These are phyloP conservation scores for Gymnodraco acuticeps DNA, from an alignment of 2,797 vertebrate genomes.

Conservation along the genomic window DNA sequence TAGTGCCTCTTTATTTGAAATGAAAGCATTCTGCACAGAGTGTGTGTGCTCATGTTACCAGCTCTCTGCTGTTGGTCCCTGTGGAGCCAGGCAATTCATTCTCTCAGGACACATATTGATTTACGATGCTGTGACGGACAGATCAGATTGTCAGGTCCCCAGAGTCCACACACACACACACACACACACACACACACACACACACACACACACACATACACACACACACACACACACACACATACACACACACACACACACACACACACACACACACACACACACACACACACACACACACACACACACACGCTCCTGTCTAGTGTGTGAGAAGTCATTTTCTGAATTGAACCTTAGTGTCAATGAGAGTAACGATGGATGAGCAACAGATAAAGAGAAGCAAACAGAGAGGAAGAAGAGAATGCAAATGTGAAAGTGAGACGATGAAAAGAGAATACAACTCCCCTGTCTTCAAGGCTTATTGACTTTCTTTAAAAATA, in stretches of 20 bases:
- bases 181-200: background rate
- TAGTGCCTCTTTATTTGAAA: too few species aligned
- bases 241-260: background rate
- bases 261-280: background rate
- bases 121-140: constrained; percentile 54
- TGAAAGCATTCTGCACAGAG: too few species aligned
- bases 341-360: background rate
- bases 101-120: constrained; percentile 58
- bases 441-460: background rate
- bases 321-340: too few species aligned
- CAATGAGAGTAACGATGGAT: constrained; percentile 8
- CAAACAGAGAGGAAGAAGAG: constrained; percentile 28
- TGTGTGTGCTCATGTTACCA: background rate
- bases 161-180: constrained; percentile 27
- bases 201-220: constrained; percentile 3
- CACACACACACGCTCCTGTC: background rate
- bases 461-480: constrained; percentile 18
- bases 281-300: constrained; percentile 31
- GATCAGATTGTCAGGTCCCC: constrained; percentile 41
- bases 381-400: constrained; percentile 26
- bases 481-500: constrained; percentile 67
- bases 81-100: constrained; percentile 39
- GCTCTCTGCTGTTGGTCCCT: background rate
- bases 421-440: constrained; percentile 17
- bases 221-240: constrained; percentile 26